Base-by-base conservation (phyloP, 2,797 vertebrate genomes). In the Potorous gilbertii region DNA sequence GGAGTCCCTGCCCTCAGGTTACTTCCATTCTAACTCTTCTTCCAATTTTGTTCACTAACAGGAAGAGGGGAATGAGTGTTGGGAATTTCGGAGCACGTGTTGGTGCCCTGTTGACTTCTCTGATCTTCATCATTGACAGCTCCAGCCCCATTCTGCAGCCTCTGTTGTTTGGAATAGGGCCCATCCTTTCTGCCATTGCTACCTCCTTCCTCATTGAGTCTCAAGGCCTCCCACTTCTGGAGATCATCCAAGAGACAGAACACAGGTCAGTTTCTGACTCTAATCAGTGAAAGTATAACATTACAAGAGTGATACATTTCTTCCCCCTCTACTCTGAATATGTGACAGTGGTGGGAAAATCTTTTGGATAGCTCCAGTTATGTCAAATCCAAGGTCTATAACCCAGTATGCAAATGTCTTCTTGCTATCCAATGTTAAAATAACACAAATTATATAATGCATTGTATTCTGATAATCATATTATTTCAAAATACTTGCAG, bases 21-120 rank as follows among this genome's bases (percentile, higher is more conserved):
- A 4, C 31, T 34, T n/a, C 5, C 12, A 18, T 66, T n/a, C 62
- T 89, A 93, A 89, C 59, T 16, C 92, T 54, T 12, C 55, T 21
- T 40, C n/a, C 14, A 18, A 74, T 74, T 74, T 40, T 74, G 1
- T 74, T 74, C 66, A 74, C 18, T 74, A 21, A 5, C 98, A 99
- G 99, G 96, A 99, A 99, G 97, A 99, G 96, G 0, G 99, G 99
- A 57, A 98, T 99, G 98, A 99, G 99, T 81, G 98, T 98, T 96
- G 98, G 97, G 4, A 98, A 98, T 34, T 98, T 98, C 98, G 98
- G 97, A 96, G 99, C 98, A 21, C 98, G 99, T 4, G 2, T 99
- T 0, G 99, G 99, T 52, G 97, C 99, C 8, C 99, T 99, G 98
- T 97, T 99, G 90, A 99, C 99, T 24, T 99, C 99, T 0, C 96